Conservation (phyloP, 2,888 invertebrate genomes). For the Laothoe populi region DNA sequence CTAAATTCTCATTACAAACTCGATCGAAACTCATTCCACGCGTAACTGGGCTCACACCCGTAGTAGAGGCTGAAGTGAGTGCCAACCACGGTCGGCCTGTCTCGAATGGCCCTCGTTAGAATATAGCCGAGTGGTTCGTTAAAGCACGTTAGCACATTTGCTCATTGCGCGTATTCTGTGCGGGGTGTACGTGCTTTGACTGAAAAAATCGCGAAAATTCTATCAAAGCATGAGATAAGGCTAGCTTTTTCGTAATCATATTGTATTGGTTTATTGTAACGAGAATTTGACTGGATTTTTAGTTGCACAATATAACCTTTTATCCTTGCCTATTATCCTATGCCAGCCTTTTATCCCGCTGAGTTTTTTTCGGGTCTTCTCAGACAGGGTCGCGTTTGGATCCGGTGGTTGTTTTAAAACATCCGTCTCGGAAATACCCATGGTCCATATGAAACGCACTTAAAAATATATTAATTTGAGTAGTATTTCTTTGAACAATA, state of each 20-base stretch:
- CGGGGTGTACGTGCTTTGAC: slow-evolving; percentile 8
- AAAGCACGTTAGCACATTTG: slow-evolving; percentile 23
- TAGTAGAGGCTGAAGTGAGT: slow-evolving; percentile 14
- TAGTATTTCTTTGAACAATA: no score
- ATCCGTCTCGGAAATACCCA: no score
- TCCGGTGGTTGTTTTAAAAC: no score
- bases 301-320: not conserved
- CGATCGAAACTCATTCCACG: not conserved
- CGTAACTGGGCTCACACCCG: no score
- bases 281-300: not conserved
- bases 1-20: not conserved
- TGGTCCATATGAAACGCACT: no score
- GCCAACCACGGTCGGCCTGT: slow-evolving; percentile 25
- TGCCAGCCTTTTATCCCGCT: no score
- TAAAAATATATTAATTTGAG: no score
- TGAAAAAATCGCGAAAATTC: slow-evolving; percentile 2
- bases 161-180: slow-evolving; percentile 20
- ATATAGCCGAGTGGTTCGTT: slow-evolving; percentile 22
- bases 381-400: no score
- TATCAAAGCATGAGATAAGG: not conserved
- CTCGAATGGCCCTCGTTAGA: slow-evolving; percentile 35
- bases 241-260: not conserved
- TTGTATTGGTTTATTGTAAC: not conserved
- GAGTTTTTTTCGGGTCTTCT: no score
- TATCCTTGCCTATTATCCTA: no score